Evolutionary conservation across 2,888 invertebrate genomes (phyloP), one percentile per base, ranked within the genome.

Genomic region (Lydus trimaculatus): DNA sequence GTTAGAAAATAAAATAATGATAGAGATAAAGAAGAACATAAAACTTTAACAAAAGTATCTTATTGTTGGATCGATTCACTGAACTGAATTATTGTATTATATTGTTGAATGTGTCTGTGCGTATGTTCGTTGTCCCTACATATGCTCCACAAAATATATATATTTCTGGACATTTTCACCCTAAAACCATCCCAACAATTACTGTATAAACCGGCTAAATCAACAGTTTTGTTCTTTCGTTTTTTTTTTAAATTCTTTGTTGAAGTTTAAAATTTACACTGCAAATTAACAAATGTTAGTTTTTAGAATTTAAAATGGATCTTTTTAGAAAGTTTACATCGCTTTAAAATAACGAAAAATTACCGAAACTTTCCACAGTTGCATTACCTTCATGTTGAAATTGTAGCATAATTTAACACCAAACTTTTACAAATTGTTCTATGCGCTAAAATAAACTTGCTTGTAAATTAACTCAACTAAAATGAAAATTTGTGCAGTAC

Each of bases 31-130:
- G 69, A 69, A 72, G 70, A 67, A 72, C 67, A 72, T 72, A 73
- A 70, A 73, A 74, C 70, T 73, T 74, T 71, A 72, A 73, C 69
- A 74, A 13, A 56, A 74, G 72, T 73, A 71, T 71, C 68, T 43
- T 66, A 52, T 23, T 52, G 52, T 52, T 52, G 64, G 69, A 73
- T 73, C 73, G 73, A 73, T 71, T 73, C 70, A 72, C 61, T 70
- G 73, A 73, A 73, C 72, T 73, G 74, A 74, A 74, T 73, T 74
- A 74, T 75, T 73, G 72, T 73, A 70, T 72, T 71, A 69, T 61
- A 66, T 61, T 66, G 66, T 66, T 64, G 61, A n/a, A 63, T 61
- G 60, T 65, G 59, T 70, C n/a, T 68, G 61, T 13, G 23, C 5
- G 23, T 56, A 15, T 23, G 0, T 17, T 23, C 1, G 43, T 43